Conservation (phyloP, 64 coral and sea anemone genomes). For the Montipora sp. region DNA sequence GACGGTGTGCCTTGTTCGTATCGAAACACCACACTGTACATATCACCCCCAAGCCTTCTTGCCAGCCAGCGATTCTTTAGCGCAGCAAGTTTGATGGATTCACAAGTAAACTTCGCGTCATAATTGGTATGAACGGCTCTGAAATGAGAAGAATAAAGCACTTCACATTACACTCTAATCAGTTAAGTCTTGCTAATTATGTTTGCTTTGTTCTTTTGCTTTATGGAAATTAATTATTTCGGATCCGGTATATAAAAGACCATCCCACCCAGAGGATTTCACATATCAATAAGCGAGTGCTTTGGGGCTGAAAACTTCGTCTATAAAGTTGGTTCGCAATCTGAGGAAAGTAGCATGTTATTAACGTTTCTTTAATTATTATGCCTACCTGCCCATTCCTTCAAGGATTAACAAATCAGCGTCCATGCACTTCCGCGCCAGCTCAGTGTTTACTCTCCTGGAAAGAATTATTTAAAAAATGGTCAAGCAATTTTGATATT, state of each 20-base stretch:
- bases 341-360: no score
- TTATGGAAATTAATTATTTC: no score
- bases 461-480: neutral
- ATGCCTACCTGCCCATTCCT: slow-evolving; percentile 91
- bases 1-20: slow-evolving; percentile 34
- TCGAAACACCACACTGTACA: slow-evolving; percentile 96
- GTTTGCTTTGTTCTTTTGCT: no score
- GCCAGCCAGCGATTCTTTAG: slow-evolving; percentile 98
- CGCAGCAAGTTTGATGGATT: slow-evolving; percentile 91
- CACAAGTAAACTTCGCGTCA: slow-evolving; percentile 89
- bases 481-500: neutral
- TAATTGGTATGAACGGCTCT: slow-evolving; percentile 95
- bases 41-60: slow-evolving; percentile 79
- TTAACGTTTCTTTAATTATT: no score
- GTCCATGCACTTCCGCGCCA: slow-evolving; percentile 77
- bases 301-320: no score
- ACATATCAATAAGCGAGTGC: no score
- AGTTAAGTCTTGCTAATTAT: no score
- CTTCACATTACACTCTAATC: no score
- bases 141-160: neutral
- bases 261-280: no score
- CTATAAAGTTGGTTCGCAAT: no score
- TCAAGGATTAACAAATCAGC: slow-evolving; percentile 90
- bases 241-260: no score
- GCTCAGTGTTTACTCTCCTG: slow-evolving; percentile 88